A percentile compares a stretch with the other conserved stretches of the same genome.
These are phyloP conservation scores for Tribolium castaneum DNA, from an alignment of 1,140 invertebrate species.

Conservation along the genomic window DNA sequence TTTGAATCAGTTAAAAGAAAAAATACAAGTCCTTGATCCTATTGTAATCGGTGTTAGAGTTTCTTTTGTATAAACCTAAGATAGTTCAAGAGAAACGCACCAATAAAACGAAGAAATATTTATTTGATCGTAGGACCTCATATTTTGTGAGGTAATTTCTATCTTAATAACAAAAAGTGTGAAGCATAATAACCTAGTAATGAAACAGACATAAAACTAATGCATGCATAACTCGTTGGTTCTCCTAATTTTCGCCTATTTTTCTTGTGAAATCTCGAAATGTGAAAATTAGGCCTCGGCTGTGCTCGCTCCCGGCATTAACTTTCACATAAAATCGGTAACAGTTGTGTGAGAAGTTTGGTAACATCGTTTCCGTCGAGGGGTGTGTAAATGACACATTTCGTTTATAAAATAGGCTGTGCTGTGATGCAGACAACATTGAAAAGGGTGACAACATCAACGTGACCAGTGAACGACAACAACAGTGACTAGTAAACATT, in stretches of 20 bases:
- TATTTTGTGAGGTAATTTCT: not conserved
- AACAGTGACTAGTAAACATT: slow-evolving; percentile 49
- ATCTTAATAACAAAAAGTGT: not conserved
- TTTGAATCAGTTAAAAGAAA: too few relatives aligned
- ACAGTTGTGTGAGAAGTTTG: slow-evolving; percentile 22
- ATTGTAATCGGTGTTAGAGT: too few relatives aligned
- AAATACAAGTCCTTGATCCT: too few relatives aligned
- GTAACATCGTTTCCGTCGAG: slow-evolving; percentile 13
- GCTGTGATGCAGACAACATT: slow-evolving; percentile 57
- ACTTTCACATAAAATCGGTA: slow-evolving; percentile 30
- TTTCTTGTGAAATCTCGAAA: not conserved
- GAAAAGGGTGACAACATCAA: slow-evolving; percentile 55
- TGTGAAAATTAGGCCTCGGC: slow-evolving; percentile 25
- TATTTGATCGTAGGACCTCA: too few relatives aligned
- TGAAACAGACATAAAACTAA: not conserved
- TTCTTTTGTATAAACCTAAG: too few relatives aligned
- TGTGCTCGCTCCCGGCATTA: not conserved
- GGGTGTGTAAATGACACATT: slow-evolving; percentile 27
- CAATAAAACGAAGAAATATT: too few relatives aligned
- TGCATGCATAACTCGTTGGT: not conserved
- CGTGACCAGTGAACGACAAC: slow-evolving; percentile 54
- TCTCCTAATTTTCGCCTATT: slow-evolving; percentile 11
- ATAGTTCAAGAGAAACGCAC: too few relatives aligned
- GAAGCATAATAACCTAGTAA: not conserved
- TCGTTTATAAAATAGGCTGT: slow-evolving; percentile 34